These are phyloP conservation scores for Stichopus chloronotus DNA, from an alignment of 35 echinoderm and acorn worm species.

Conservation along the genomic window DNA sequence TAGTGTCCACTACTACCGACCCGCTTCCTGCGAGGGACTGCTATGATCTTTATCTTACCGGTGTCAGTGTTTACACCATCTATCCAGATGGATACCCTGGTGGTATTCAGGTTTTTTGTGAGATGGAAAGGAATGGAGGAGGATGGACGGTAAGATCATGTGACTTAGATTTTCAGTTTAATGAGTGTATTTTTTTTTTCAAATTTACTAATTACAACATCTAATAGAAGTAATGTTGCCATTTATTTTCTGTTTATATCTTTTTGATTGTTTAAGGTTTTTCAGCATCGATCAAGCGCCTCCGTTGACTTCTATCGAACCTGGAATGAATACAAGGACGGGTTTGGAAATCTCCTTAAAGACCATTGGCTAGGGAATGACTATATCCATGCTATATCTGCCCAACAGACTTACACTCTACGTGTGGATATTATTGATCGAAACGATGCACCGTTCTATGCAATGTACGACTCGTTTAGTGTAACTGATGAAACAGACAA, in stretches of 20 bases:
- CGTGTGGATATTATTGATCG: background rate
- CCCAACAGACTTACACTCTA: background rate
- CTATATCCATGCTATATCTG: background rate
- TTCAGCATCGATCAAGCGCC: background rate
- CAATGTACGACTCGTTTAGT: background rate
- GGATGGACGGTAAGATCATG: background rate
- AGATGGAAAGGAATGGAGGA: background rate
- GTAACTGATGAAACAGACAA: background rate
- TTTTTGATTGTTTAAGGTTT: background rate
- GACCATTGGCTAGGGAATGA: conserved; percentile 22
- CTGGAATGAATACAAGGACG: background rate
- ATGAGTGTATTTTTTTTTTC: background rate
- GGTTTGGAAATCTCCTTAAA: background rate
- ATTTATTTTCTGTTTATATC: background rate
- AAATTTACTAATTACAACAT: background rate
- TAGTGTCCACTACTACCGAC: background rate
- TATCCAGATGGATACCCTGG: background rate
- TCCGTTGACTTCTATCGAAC: background rate
- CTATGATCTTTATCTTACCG: background rate
- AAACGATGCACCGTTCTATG: background rate
- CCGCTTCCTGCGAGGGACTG: background rate
- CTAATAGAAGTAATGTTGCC: background rate
- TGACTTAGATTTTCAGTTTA: background rate
- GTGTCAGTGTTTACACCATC: background rate
- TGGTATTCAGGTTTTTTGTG: background rate